Base-by-base conservation (phyloP, 2,113 vertebrate genomes). In the Heterotilapia buettikoferi region DNA sequence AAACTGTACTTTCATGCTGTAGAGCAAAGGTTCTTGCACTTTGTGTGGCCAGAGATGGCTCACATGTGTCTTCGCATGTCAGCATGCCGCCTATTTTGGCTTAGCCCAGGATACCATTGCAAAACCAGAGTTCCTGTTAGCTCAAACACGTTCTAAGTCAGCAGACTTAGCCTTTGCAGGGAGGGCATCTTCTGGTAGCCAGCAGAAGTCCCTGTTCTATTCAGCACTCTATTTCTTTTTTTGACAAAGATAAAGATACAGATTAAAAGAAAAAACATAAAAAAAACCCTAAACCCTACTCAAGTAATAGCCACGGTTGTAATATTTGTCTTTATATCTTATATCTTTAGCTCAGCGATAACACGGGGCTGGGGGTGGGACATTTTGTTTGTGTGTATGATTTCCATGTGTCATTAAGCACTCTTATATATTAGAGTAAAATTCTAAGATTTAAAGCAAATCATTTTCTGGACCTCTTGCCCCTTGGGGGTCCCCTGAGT, bases 261-360 rank as follows among this genome's bases (percentile, higher is more conserved):
- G 26, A 78, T 78, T 68, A n/a, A 36, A 2, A 66, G 18, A 66
- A 36, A 66, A 66, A 19, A 66, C 33, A 38, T 36, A 3, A 31
- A 31, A 45, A 68, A 68, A 50, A 7, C 0, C 0, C n/a, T 0
- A 9, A 68, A 40, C 2, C 36, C 12, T 14, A 13, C 24, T 50
- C 43, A n/a, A 31, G 29, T 31, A 50, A 78, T 50, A 50, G 71
- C 16, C 0, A 29, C 5, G 0, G 43, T 47, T 47, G 24, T 29
- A 47, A 47, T 50, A 31, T 50, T 78, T 78, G 45, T 47, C 18
- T 78, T 50, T 50, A 45, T 50, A 63, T 33, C 59, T 33, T 59
- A 71, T 43, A 26, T 43, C 12, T 71, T 71, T 76, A 78, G 16
- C 26, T 50, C 16, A 78, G 21, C 6, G 0, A 19, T 50, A 19